Evolutionary conservation across 1,140 invertebrate genomes (phyloP), one percentile per base, ranked within the genome.

Genomic region (Asobara japonica): DNA sequence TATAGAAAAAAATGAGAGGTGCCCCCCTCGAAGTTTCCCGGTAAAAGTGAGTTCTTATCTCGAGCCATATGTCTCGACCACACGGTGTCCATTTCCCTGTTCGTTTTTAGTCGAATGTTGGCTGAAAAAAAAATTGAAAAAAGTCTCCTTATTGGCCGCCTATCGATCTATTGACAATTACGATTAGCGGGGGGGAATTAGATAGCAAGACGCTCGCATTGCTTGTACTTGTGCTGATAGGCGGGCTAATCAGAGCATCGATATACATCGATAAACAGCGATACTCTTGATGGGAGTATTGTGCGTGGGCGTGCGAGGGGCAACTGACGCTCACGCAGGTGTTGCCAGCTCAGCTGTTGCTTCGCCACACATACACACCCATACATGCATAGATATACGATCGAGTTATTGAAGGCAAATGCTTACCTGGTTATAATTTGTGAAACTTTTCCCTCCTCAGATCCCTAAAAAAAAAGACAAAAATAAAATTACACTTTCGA

Each of bases 281-380:
- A n/a, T 45, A 0, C 20, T 33, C 31, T 33, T 20, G 31, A 38
- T 45, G 31, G 22, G 7, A 18, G 16, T 33, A 66, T 66, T 33
- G 64, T 66, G 64, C 64, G 64, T 66, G 22, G 64, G 33, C 7
- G 30, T 66, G 36, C 10, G 51, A 27, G 51, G 51, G 18, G 22
- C 22, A 56, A 62, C 79, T 78, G 83, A 79, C 79, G 78, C 7
- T 13, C 77, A 75, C 79, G 81, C 83, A 85, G 84, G 84, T 86
- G 83, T 78, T 82, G 82, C 80, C 78, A 84, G 78, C 82, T 85
- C 84, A 86, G 84, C 84, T 86, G 84, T 84, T 86, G 82, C 82
- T 84, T 84, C 79, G 77, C 65, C 29, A 10, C 56, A 65, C 48
- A 33, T 8, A 62, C 20, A 64, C 7, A 60, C 30, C 6, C 22